Conservation (phyloP, 2,797 vertebrate genomes). For the Melanogrammus aeglefinus region DNA sequence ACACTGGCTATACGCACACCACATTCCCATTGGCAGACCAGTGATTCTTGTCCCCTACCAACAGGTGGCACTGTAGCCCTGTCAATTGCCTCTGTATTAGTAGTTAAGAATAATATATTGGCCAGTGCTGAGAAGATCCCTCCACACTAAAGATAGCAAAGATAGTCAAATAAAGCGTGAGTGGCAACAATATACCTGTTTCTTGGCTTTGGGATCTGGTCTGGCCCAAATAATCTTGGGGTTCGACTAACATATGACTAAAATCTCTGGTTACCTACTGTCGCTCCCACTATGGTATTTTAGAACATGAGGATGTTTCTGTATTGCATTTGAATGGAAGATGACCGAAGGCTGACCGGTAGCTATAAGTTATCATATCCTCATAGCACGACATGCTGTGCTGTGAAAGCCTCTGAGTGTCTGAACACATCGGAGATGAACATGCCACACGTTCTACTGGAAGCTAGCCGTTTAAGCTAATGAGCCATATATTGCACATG, state of each 20-base stretch:
- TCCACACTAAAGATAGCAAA: too few species aligned
- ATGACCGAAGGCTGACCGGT: not conserved
- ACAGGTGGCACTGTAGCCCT: slow-evolving; percentile 21
- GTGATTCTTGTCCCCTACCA: slow-evolving; percentile 25
- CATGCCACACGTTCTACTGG: not conserved
- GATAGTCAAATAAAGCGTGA: not conserved
- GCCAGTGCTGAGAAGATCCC: not conserved
- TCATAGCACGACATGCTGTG: too few species aligned
- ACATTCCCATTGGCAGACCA: not conserved
- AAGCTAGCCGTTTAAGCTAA: not conserved
- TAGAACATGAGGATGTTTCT: not conserved
- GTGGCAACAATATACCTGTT: not conserved
- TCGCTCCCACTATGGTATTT: not conserved
- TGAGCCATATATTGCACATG: not conserved
- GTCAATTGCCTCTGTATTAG: not conserved
- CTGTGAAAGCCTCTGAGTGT: not conserved
- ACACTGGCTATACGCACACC: not conserved
- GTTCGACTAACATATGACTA: not conserved
- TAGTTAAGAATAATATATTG: not conserved
- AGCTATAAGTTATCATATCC: not conserved
- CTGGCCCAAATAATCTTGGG: not conserved
- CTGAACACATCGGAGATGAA: not conserved
- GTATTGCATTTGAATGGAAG: not conserved
- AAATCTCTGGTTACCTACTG: not conserved
- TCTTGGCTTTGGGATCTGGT: not conserved